These are phyloP conservation scores for Gymnoscelis rufifasciata DNA, from an alignment of 2,888 invertebrate species.

Conservation along the genomic window DNA sequence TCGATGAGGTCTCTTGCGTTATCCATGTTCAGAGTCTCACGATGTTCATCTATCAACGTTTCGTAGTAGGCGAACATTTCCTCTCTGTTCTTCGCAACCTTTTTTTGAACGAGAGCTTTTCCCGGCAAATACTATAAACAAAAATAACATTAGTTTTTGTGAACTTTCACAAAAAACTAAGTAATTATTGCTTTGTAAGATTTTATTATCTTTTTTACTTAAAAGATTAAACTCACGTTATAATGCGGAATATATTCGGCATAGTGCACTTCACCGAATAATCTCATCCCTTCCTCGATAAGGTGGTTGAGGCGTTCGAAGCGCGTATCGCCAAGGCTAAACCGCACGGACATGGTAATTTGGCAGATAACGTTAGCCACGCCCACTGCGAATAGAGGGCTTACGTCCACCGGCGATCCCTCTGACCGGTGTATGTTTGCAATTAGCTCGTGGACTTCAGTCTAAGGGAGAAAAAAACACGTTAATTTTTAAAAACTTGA, in stretches of 20 bases:
- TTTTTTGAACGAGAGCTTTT: conserved; percentile 80
- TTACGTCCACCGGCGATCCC: conserved; percentile 85
- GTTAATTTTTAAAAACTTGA: too few relatives aligned
- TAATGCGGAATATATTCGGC: conserved; percentile 91
- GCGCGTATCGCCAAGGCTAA: conserved; percentile 86
- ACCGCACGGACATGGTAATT: conserved; percentile 92
- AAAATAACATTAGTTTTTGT: conserved; percentile 8
- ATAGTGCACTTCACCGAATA: conserved; percentile 90
- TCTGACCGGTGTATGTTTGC: conserved; percentile 80
- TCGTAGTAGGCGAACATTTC: conserved; percentile 93
- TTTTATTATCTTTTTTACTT: background rate
- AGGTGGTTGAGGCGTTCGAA: conserved; percentile 89
- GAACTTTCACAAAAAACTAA: too few relatives aligned
- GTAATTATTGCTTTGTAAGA: background rate
- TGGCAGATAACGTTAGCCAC: conserved; percentile 95
- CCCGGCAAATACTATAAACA: conserved; percentile 78
- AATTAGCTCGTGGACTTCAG: conserved; percentile 87
- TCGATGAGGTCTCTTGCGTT: conserved; percentile 91
- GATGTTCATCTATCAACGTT: conserved; percentile 90
- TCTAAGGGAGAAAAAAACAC: too few relatives aligned
- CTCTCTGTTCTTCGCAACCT: conserved; percentile 83
- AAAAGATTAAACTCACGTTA: conserved; percentile 63
- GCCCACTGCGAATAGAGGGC: conserved; percentile 86
- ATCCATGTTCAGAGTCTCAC: conserved; percentile 84
- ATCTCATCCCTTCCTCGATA: conserved; percentile 93